A percentile compares a stretch with the other conserved stretches of the same genome.
phyloP scores from a whole-genome alignment of 2,797 vertebrate genomes.

The Bradypodion pumilum region DNA sequence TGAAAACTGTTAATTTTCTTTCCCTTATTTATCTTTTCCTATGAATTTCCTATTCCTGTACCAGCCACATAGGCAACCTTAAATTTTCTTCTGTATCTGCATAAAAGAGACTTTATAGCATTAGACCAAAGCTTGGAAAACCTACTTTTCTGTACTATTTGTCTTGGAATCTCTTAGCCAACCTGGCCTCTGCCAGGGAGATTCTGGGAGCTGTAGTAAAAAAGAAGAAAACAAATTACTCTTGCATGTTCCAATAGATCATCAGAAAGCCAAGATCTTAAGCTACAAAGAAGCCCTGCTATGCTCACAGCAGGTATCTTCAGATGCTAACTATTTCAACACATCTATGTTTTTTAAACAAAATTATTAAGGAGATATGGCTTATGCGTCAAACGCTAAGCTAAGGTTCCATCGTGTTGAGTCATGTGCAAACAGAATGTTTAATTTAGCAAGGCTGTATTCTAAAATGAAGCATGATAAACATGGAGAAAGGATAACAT shows the following conservation, averaged over 20 bases:
- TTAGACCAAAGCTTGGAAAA: neutral
- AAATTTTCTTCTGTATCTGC: neutral
- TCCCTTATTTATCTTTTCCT: neutral
- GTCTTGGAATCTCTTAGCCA: too few species aligned
- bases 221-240: too few species aligned
- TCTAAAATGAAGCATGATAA: neutral
- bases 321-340: neutral
- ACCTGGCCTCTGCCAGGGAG: too few species aligned
- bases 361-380: neutral
- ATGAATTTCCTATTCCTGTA: neutral
- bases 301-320: neutral
- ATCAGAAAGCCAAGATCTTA: neutral
- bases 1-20: conserved; percentile 75
- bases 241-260: neutral
- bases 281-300: conserved; percentile 1
- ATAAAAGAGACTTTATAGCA: neutral
- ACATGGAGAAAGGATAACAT: neutral
- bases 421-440: neutral
- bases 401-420: neutral
- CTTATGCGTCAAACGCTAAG: neutral
- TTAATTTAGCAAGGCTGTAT: neutral
- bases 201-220: too few species aligned
- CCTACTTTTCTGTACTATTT: too few species aligned
- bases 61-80: conserved; percentile 9
- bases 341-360: neutral